phyloP scores from a whole-genome alignment of 2,888 invertebrate species.

The Pimpla rufipes region DNA sequence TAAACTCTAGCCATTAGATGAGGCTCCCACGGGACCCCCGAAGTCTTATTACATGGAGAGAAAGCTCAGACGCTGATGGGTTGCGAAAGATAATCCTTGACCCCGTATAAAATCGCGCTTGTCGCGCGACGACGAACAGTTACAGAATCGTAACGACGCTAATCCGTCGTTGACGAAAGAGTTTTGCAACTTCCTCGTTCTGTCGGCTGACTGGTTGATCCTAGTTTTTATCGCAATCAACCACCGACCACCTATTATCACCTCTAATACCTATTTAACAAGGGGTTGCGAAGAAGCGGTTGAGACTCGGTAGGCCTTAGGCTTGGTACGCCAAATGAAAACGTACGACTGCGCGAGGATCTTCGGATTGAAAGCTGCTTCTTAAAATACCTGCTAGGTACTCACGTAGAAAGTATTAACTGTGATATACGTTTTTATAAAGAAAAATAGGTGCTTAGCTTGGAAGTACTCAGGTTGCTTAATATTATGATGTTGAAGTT shows the following conservation, averaged over 20 bases:
- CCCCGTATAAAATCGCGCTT: conserved; percentile 62
- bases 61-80: conserved; percentile 69
- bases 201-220: conserved; percentile 15
- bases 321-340: conserved; percentile 46
- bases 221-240: conserved; percentile 8
- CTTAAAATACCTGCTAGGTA: conserved; percentile 38
- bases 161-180: conserved; percentile 44
- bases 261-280: conserved; percentile 3
- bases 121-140: conserved; percentile 57
- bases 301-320: neutral
- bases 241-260: neutral
- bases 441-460: conserved; percentile 36
- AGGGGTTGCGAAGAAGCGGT: neutral
- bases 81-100: conserved; percentile 70
- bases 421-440: conserved; percentile 40
- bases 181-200: conserved; percentile 34
- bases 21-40: conserved; percentile 66
- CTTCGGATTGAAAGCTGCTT: conserved; percentile 60
- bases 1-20: conserved; percentile 73
- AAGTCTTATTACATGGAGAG: conserved; percentile 71
- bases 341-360: conserved; percentile 49
- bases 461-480: conserved; percentile 44
- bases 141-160: conserved; percentile 55
- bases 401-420: conserved; percentile 55
- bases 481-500: too few relatives aligned